phyloP scores from a whole-genome alignment of 2,113 vertebrate genomes.

The Lepisosteus osseus region DNA sequence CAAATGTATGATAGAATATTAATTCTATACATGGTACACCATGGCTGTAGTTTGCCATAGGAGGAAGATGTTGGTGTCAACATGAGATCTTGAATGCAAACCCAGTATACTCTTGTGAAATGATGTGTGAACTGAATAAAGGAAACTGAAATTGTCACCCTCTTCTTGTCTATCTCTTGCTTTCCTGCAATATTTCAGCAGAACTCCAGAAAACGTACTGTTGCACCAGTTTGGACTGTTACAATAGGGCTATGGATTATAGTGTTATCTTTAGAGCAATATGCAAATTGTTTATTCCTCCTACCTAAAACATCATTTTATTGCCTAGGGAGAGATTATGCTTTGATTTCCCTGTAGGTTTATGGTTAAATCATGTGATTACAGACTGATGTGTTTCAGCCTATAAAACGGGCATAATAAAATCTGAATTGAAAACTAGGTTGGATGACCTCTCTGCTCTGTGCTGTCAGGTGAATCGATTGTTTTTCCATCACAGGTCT shows the following conservation, averaged over 20 bases:
- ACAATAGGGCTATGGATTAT: constrained; percentile 14
- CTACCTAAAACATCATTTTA: not conserved
- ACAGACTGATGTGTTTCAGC: no score
- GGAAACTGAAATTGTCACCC: constrained; percentile 45
- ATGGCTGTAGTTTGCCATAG: constrained; percentile 38
- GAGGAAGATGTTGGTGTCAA: constrained; percentile 31
- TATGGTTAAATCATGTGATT: no score
- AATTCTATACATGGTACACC: constrained; percentile 27
- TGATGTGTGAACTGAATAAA: constrained; percentile 64
- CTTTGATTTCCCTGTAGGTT: no score
- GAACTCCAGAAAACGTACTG: constrained; percentile 7
- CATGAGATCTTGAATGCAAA: constrained; percentile 30
- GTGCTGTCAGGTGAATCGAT: no score
- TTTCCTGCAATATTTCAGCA: constrained; percentile 23
- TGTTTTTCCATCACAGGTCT: no score
- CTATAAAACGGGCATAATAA: no score
- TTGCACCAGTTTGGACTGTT: not conserved
- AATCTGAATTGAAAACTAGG: no score
- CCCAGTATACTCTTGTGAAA: constrained; percentile 48
- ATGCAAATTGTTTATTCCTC: not conserved
- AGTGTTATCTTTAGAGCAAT: not conserved
- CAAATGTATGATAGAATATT: constrained; percentile 35
- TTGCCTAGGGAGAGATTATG: no score
- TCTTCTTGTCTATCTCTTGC: constrained; percentile 40
- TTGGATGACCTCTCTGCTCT: no score